A percentile compares a stretch with the other conserved stretches of the same genome.
These are phyloP conservation scores for Sialia sialis DNA, from an alignment of 2,113 vertebrate genomes.

Conservation along the genomic window DNA sequence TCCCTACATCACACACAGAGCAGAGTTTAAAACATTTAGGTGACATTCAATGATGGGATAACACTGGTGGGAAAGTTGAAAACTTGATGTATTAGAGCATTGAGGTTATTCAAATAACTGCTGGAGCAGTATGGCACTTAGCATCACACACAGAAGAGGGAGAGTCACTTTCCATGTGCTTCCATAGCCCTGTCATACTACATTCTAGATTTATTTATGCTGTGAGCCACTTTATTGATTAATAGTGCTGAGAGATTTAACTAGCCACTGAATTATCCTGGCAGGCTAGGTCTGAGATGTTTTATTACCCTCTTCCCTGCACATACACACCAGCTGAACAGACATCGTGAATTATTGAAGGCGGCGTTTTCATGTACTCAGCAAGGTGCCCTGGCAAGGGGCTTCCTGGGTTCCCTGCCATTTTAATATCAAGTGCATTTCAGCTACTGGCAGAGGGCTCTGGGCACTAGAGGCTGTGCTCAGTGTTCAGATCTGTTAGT, in stretches of 20 bases:
- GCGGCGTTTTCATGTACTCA: background rate
- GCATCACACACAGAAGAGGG: background rate
- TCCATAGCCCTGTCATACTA: background rate
- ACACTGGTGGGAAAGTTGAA: background rate
- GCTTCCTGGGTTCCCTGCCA: background rate
- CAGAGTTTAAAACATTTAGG: background rate
- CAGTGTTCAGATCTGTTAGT: background rate
- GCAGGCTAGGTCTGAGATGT: background rate
- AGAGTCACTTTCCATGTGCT: background rate
- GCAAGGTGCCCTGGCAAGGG: constrained; percentile 36
- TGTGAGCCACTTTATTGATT: constrained; percentile 26
- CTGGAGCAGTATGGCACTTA: background rate
- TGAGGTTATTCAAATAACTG: background rate
- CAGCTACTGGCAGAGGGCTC: background rate
- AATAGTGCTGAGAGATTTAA: constrained; percentile 42
- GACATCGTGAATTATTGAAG: constrained; percentile 46
- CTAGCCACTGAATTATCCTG: constrained; percentile 50
- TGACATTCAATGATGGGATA: background rate
- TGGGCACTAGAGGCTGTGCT: background rate
- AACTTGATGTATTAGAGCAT: background rate
- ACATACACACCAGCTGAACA: background rate
- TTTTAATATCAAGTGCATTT: background rate
- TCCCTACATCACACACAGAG: background rate
- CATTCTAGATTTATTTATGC: constrained; percentile 9
- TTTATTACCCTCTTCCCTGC: background rate